Evolutionary conservation across 1,140 invertebrate genomes (phyloP).

Genomic region (Lucilia cuprina): DNA sequence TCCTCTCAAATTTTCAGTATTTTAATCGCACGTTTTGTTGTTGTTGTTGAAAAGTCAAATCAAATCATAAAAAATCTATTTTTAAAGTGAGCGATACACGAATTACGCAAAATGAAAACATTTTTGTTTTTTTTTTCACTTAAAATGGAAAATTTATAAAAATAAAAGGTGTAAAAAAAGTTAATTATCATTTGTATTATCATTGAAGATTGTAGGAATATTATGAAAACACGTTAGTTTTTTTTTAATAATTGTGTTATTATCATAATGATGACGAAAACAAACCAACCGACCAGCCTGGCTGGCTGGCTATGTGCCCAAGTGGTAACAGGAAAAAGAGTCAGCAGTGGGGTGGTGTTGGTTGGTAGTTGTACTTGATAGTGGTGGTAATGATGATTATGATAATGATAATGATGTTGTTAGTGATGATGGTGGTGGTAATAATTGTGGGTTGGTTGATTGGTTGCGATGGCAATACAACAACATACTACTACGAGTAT

Average conservation of each 20-base stretch:
- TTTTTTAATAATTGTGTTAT: not conserved
- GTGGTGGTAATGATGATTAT: not conserved
- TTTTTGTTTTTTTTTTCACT: not conserved
- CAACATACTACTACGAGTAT: not conserved
- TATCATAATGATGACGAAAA: slow-evolving; percentile 20
- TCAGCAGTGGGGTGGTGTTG: not conserved
- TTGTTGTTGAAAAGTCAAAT: slow-evolving; percentile 32
- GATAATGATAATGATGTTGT: not conserved
- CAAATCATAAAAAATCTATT: slow-evolving; percentile 29
- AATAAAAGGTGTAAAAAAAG: slow-evolving; percentile 4
- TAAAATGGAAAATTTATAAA: slow-evolving; percentile 9
- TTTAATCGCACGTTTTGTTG: slow-evolving; percentile 25
- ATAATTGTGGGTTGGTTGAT: not conserved
- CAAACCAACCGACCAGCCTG: not conserved
- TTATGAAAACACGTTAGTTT: not conserved
- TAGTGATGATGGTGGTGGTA: not conserved
- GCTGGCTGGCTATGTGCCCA: slow-evolving; percentile 19
- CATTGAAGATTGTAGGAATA: slow-evolving; percentile 1
- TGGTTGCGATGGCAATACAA: slow-evolving; percentile 3
- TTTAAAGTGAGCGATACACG: slow-evolving; percentile 26
- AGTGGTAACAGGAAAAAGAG: not conserved
- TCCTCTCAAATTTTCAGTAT: not conserved
- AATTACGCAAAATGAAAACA: slow-evolving; percentile 29
- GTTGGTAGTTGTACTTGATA: not conserved
- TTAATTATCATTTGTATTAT: not conserved